These are phyloP conservation scores for Corythoichthys haematopterus DNA, from an alignment of 2,113 vertebrate genomes.

Conservation along the genomic window DNA sequence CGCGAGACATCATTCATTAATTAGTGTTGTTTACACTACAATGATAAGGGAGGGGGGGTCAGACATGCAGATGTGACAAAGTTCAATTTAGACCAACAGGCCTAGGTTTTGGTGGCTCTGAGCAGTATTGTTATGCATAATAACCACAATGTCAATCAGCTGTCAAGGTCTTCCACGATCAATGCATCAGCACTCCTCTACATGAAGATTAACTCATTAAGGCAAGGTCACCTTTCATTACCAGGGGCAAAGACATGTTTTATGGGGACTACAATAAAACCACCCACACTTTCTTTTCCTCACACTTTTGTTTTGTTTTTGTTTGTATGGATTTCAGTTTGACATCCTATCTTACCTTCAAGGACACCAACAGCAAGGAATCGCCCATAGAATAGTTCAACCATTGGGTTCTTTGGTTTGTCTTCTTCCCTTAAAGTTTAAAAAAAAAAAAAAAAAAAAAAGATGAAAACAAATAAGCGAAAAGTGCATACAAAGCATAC, in stretches of 20 bases:
- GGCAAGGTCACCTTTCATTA: conserved; percentile 68
- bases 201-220: conserved; percentile 65
- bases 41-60: conserved; percentile 34
- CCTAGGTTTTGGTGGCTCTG: conserved; percentile 51
- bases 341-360: conserved; percentile 79
- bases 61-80: conserved; percentile 63
- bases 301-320: conserved; percentile 8
- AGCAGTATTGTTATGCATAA: conserved; percentile 67
- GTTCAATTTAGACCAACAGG: conserved; percentile 47
- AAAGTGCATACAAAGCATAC: neutral
- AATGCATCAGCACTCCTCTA: conserved; percentile 53
- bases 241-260: conserved; percentile 43
- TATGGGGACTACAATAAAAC: conserved; percentile 34
- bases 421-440: conserved; percentile 84
- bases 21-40: conserved; percentile 18
- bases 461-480: neutral
- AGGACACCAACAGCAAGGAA: conserved; percentile 93
- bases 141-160: conserved; percentile 67
- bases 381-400: conserved; percentile 94
- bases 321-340: conserved; percentile 18
- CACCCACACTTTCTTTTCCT: conserved; percentile 15
- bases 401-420: conserved; percentile 98
- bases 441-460: neutral
- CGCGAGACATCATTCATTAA: conserved; percentile 32
- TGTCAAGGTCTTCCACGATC: conserved; percentile 63